Evolutionary conservation across 2,797 vertebrate genomes (phyloP), one percentile per base, ranked within the genome.

Genomic region (Epinephelus awoara): DNA sequence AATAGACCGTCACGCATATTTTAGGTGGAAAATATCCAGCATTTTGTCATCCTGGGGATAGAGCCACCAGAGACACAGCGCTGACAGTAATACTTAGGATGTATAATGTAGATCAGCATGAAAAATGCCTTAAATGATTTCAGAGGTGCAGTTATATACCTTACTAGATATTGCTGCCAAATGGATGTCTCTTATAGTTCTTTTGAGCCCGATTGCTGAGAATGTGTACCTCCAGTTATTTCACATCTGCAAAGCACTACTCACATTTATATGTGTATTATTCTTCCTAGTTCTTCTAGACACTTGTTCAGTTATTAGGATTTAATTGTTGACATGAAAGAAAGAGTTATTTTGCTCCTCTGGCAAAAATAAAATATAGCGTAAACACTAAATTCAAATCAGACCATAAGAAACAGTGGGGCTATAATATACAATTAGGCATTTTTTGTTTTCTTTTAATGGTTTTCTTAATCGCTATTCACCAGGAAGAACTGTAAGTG

Each of bases 1-100:
- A 84, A 79, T 46, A 82, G 50, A 80, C 50, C 6, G n/a, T 61
- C 46, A 54, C 58, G 42, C 85, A 86, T 80, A 75, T 71, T 77
- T 77, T 49, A 61, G 54, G 15, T 63, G 50, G 65, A 72, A 85
- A 79, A 77, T 73, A 67, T 77, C 21, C 18, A 54, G 66, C n/a
- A 66, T 74, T 83, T 58, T 78, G 44, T 68, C 49, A 63, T 78
- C 42, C 19, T 11, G 46, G 7, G 62, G 40, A 73, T n/a, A 61
- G 44, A 67, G 56, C 25, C 55, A 23, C 38, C 25, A 55, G 49
- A 73, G 54, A 77, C 52, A n/a, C 29, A 46, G 34, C 17, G 50
- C 55, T 82, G 74, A 75, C 55, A 59, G 70, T 64, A 75, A 85
- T 77, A 65, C 67, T 70, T 61, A 40, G 38, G 8, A 62, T 50